phyloP scores from a whole-genome alignment of 2,888 invertebrate genomes.

The Malthinus flaveolus region DNA sequence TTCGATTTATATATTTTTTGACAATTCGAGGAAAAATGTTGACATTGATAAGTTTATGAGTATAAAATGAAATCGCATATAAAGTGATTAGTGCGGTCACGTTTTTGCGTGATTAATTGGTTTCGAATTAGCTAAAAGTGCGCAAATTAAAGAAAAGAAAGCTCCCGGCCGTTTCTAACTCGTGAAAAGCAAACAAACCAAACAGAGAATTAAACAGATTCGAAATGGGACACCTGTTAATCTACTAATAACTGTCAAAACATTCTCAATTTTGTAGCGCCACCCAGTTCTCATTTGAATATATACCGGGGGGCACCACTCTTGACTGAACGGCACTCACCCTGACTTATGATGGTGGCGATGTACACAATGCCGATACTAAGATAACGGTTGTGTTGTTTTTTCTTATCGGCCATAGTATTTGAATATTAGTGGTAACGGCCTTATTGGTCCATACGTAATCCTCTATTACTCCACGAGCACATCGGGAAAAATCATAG shows the following conservation, averaged over 20 bases:
- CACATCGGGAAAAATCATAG: slow-evolving; percentile 18
- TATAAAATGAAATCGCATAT: not conserved
- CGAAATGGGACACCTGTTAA: slow-evolving; percentile 43
- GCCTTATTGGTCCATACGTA: slow-evolving; percentile 23
- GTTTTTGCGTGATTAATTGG: not conserved
- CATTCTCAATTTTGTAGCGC: slow-evolving; percentile 35
- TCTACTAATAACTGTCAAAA: slow-evolving; percentile 35
- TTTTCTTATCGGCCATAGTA: slow-evolving; percentile 42
- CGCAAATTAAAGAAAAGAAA: slow-evolving; percentile 1
- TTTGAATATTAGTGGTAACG: slow-evolving; percentile 7
- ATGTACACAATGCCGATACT: slow-evolving; percentile 64
- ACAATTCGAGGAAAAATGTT: slow-evolving; percentile 1
- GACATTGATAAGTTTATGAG: not conserved
- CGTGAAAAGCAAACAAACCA: slow-evolving; percentile 33
- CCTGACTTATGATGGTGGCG: slow-evolving; percentile 65
- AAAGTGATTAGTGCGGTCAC: not conserved
- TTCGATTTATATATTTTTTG: slow-evolving; percentile 10
- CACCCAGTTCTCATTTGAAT: slow-evolving; percentile 44
- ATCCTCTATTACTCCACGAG: slow-evolving; percentile 20
- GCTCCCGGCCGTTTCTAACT: slow-evolving; percentile 18
- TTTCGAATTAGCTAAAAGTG: not conserved
- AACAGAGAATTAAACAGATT: slow-evolving; percentile 30
- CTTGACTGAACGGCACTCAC: slow-evolving; percentile 48
- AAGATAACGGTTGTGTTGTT: slow-evolving; percentile 53
- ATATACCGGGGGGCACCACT: slow-evolving; percentile 43